Conservation (phyloP, 2,888 invertebrate species). For the Hirtodrosophila duncani region DNA sequence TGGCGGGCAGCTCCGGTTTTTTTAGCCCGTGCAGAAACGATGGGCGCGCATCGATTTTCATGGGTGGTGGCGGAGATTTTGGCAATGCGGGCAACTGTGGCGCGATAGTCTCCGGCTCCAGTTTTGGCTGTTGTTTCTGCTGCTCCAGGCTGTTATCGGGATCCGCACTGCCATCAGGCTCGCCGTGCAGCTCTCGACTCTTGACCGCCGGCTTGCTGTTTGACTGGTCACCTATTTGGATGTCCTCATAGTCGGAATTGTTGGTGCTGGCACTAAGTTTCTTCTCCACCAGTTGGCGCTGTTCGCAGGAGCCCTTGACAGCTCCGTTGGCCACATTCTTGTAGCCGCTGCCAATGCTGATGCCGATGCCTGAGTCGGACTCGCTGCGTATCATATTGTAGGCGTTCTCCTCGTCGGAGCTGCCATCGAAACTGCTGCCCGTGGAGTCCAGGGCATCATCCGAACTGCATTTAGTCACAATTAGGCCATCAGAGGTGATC, state of each 20-base stretch:
- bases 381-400: constrained; percentile 79
- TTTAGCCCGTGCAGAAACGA: constrained; percentile 86
- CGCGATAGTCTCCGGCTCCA: constrained; percentile 11
- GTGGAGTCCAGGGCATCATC: constrained; percentile 78
- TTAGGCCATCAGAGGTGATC: constrained; percentile 78
- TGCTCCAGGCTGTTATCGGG: constrained; percentile 84
- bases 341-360: constrained; percentile 77
- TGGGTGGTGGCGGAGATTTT: constrained; percentile 77
- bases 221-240: constrained; percentile 74
- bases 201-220: constrained; percentile 76
- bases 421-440: constrained; percentile 78
- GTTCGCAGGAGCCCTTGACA: constrained; percentile 42
- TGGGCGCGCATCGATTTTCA: constrained; percentile 79
- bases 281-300: constrained; percentile 65
- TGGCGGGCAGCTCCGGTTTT: constrained; percentile 85
- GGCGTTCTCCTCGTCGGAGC: constrained; percentile 78
- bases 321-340: constrained; percentile 45
- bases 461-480: constrained; percentile 78
- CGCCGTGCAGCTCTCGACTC: constrained; percentile 89
- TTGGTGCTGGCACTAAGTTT: constrained; percentile 75
- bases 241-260: constrained; percentile 78
- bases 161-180: constrained; percentile 92
- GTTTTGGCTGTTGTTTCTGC: constrained; percentile 79
- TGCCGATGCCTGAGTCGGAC: constrained; percentile 78
- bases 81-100: constrained; percentile 83